These are phyloP conservation scores for Agriopis aurantiaria DNA, from an alignment of 2,888 invertebrate species.

Conservation along the genomic window DNA sequence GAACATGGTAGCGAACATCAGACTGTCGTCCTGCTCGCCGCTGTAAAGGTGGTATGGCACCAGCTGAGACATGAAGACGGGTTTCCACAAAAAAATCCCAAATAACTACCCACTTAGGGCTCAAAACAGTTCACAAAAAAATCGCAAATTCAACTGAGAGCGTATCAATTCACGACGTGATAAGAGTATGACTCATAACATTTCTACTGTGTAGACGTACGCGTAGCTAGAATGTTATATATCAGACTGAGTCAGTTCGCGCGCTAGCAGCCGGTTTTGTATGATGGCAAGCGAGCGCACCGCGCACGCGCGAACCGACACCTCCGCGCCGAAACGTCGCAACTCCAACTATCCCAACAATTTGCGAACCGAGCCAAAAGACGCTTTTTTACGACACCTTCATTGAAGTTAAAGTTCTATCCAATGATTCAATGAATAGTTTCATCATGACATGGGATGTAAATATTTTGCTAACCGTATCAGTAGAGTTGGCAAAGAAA, in stretches of 20 bases:
- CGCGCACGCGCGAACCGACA: constrained; percentile 76
- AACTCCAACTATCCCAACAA: constrained; percentile 74
- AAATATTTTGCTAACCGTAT: constrained; percentile 56
- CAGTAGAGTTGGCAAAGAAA: constrained; percentile 53
- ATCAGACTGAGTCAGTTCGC: constrained; percentile 83
- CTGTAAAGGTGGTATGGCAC: constrained; percentile 84
- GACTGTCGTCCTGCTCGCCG: constrained; percentile 85
- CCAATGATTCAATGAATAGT: constrained; percentile 77
- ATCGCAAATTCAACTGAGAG: constrained; percentile 62
- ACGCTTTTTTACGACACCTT: constrained; percentile 61
- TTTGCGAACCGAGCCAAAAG: constrained; percentile 76
- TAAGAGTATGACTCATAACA: constrained; percentile 80
- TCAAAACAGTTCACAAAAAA: constrained; percentile 60
- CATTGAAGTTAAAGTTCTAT: constrained; percentile 54
- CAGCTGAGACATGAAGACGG: constrained; percentile 88
- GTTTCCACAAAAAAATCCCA: constrained; percentile 71
- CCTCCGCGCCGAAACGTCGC: constrained; percentile 60
- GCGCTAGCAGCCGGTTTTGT: constrained; percentile 81
- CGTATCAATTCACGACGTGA: constrained; percentile 73
- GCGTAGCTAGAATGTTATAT: constrained; percentile 81
- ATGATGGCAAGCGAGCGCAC: constrained; percentile 65
- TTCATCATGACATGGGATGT: constrained; percentile 64
- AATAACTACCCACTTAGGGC: constrained; percentile 67
- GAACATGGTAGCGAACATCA: constrained; percentile 86
- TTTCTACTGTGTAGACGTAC: constrained; percentile 72